Base-by-base conservation (phyloP, 1,140 invertebrate genomes). In the Ladona fulva region DNA sequence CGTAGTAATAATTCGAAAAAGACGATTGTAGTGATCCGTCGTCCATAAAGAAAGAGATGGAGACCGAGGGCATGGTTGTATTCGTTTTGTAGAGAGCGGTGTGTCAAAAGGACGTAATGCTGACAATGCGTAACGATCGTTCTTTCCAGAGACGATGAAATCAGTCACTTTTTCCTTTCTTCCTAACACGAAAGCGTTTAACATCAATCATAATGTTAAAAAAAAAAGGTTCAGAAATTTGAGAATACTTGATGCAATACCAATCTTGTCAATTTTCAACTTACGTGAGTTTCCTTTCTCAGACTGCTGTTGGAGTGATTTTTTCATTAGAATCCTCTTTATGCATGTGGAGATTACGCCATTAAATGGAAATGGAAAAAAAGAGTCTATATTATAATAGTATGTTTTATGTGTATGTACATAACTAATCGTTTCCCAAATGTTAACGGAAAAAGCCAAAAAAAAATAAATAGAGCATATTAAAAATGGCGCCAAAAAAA, bases 341-440 rank as follows among this genome's bases (percentile, higher is more conserved):
- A 66, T 66, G 52, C 52, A 66, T 66, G 52, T 66, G 52, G 52
- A 19, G 52, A 66, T 66, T 66, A 19, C 52, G n/a, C 52, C 52
- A 66, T 66, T 66, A 66, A 66, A 66, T 66, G 52, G 52, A 66
- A 66, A 66, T 66, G 52, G 52, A 66, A 66, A 66, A 52, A 66
- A 66, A 66, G 14, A 22, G n/a, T 66, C 52, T 66, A 66, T 66
- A 66, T 66, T 66, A 66, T 66, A 66, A 66, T 66, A 66, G 52
- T 66, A 12, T 66, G 52, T 66, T 66, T 66, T 12, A 66, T 22
- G 52, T 66, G 52, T 66, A 66, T 66, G 52, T 66, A 66, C 52
- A 66, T 66, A 66, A 66, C n/a, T 66, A 66, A 66, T 66, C 52
- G 52, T 66, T 66, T 66, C 52, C 52, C 52, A 66, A 66, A 66